Percentiles rank a stretch among this genome's conserved stretches.
Conservation (phyloP, 2,113 vertebrate species). For the Xenus cinereus region DNA sequence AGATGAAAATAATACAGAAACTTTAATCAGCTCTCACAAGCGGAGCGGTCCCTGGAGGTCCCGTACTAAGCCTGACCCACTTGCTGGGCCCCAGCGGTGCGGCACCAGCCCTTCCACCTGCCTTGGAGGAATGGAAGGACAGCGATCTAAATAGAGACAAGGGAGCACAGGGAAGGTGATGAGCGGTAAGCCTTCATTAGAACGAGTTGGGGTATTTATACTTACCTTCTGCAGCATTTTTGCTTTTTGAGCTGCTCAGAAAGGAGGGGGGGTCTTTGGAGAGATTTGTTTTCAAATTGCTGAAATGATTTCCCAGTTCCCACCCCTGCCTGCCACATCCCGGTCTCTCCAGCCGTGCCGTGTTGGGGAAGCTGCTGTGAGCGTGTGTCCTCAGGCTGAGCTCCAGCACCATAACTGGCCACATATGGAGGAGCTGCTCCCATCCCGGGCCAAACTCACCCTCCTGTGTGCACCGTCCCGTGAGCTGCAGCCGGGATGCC, state of each 20-base stretch:
- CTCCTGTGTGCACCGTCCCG: background rate
- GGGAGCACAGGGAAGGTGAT: background rate
- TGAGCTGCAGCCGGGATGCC: background rate
- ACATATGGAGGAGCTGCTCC: background rate
- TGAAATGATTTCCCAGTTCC: background rate
- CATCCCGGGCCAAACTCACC: background rate
- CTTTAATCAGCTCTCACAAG: background rate
- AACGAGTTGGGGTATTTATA: background rate
- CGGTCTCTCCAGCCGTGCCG: background rate
- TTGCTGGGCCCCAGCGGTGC: background rate
- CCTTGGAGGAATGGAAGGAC: background rate
- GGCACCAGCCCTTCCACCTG: background rate
- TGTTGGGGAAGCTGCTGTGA: background rate
- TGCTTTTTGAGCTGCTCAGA: background rate
- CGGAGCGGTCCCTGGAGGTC: background rate
- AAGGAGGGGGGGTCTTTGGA: background rate
- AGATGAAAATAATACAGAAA: background rate
- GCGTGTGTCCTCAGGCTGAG: background rate
- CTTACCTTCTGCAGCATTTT: background rate
- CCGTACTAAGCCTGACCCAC: background rate
- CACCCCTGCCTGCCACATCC: accelerated
- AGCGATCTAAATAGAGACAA: background rate
- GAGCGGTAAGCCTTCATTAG: background rate
- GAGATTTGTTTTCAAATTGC: background rate
- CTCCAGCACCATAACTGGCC: background rate